Evolutionary conservation across 2,888 invertebrate species (phyloP), one percentile per base, ranked within the genome.

Genomic region (Polia nebulosa): DNA sequence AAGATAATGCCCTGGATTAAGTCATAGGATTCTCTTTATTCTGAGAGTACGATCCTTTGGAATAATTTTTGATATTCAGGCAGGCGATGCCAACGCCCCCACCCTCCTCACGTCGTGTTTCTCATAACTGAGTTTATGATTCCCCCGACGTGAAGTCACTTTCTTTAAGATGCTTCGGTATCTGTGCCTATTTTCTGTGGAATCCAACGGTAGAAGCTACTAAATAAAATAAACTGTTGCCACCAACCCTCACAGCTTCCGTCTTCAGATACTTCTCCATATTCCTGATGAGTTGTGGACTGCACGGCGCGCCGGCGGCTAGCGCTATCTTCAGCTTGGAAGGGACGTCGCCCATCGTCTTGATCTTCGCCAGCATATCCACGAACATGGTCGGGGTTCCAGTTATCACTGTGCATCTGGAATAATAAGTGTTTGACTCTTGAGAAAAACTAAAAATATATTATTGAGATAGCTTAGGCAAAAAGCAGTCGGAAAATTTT

Each of bases 381-480:
- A 98, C 96, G 90, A 97, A 98, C 98, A 99, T 98, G 1, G 99
- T 98, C 0, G 99, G 98, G 0, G 98, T 98, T 17, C 98, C 98
- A 68, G 97, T 97, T 45, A 97, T 89, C 5, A 97, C 89, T 9
- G 97, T 97, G 86, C 98, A 98, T 85, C 98, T 98, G 82, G 0
- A 80, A 81, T n/a, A 63, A 36, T 11, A 20, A 0, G 36, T 22
- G n/a, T n/a, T n/a, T n/a, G n/a, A n/a, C n/a, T n/a, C n/a, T n/a
- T n/a, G n/a, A n/a, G n/a, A n/a, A n/a, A n/a, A n/a, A n/a, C n/a
- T n/a, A n/a, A n/a, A n/a, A n/a, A n/a, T n/a, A n/a, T n/a, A n/a
- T n/a, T n/a, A n/a, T n/a, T n/a, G n/a, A n/a, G n/a, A n/a, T n/a
- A n/a, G n/a, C n/a, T n/a, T n/a, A n/a, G n/a, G n/a, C n/a, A n/a